A percentile compares a stretch with the other conserved stretches of the same genome.
phyloP scores from a whole-genome alignment of 2,113 vertebrate species.

The Microtus ochrogaster region DNA sequence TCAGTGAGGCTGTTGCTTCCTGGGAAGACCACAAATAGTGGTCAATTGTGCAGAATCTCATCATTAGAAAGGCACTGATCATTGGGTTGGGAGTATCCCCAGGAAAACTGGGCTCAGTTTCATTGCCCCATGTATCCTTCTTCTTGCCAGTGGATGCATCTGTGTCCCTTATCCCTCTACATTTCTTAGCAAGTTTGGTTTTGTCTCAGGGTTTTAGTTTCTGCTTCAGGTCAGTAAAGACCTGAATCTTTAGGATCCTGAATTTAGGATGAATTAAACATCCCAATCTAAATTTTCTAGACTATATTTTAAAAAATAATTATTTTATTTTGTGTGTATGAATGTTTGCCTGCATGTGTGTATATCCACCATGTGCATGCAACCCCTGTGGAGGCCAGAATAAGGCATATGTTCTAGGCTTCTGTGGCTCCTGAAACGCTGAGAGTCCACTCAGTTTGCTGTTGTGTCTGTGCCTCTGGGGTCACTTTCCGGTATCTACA shows the following conservation, averaged over 20 bases:
- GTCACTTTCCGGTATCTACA: background rate
- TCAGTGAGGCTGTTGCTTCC: background rate
- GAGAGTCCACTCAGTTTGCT: background rate
- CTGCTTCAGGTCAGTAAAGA: background rate
- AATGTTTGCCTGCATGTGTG: background rate
- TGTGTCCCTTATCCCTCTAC: background rate
- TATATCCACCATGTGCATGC: background rate
- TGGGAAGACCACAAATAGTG: background rate
- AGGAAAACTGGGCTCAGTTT: background rate
- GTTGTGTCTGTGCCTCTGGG: background rate
- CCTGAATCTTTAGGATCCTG: no score
- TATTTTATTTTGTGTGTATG: background rate
- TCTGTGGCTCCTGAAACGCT: background rate
- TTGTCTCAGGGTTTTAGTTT: background rate
- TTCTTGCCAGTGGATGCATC: background rate
- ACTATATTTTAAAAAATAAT: background rate
- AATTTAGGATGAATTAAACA: no score
- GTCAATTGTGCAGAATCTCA: background rate
- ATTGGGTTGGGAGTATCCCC: rapidly evolving
- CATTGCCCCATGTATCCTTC: background rate
- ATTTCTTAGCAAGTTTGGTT: background rate
- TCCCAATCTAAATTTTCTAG: background rate
- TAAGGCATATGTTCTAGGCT: background rate
- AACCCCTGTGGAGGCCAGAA: background rate
- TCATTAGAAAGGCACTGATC: background rate